Evolutionary conservation across 1,140 invertebrate genomes (phyloP).

Genomic region (Spodoptera litura): DNA sequence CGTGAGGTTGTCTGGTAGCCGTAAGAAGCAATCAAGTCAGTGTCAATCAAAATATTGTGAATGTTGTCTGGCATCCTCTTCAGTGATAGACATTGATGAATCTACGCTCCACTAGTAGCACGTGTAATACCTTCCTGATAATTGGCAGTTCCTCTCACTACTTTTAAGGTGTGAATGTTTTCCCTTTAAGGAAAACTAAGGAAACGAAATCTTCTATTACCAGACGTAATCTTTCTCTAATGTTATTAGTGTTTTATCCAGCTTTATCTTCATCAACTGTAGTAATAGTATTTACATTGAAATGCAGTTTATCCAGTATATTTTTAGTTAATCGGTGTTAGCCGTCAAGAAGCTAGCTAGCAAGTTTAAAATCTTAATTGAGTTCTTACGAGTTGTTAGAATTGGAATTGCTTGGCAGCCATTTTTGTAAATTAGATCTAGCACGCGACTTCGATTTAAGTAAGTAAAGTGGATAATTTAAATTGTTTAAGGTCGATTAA

Average conservation of each 20-base stretch:
- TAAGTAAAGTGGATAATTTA: conserved; percentile 56
- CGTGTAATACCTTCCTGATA: neutral
- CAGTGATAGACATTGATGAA: conserved; percentile 28
- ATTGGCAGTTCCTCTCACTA: neutral
- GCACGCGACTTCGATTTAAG: conserved; percentile 71
- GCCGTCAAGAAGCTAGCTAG: conserved; percentile 54
- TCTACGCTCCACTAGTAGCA: neutral
- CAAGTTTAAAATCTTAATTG: conserved; percentile 79
- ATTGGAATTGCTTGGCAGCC: conserved; percentile 61
- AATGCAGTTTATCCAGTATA: conserved; percentile 33
- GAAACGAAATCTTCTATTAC: neutral
- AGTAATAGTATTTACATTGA: conserved; percentile 7
- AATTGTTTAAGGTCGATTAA: conserved; percentile 49
- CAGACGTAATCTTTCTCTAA: neutral
- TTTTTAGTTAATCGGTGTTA: conserved; percentile 51
- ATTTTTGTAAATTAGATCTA: conserved; percentile 80
- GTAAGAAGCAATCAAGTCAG: conserved; percentile 24
- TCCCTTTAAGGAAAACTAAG: conserved; percentile 13
- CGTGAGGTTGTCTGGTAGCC: conserved; percentile 26
- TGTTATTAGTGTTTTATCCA: neutral
- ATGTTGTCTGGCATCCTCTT: conserved; percentile 23
- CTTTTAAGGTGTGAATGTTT: neutral
- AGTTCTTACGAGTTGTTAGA: conserved; percentile 81
- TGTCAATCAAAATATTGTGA: conserved; percentile 35
- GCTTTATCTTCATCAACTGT: neutral